These are phyloP conservation scores for Amniataba percoides DNA, from an alignment of 2,797 vertebrate species.

Conservation along the genomic window DNA sequence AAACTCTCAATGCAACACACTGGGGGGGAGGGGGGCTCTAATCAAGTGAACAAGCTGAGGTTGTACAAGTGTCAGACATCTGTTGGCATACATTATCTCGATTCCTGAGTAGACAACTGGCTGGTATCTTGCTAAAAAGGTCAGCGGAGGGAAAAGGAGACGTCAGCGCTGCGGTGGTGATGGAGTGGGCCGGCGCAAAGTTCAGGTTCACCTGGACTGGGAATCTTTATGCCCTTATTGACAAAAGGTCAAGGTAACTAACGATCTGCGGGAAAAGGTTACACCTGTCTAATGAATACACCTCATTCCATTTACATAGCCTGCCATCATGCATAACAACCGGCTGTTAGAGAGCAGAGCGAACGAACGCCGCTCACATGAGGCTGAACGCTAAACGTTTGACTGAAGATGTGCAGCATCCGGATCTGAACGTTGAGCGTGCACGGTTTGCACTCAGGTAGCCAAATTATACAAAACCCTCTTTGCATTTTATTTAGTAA, in stretches of 20 bases:
- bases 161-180: conserved; percentile 54
- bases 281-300: conserved; percentile 62
- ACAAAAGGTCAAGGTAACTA: conserved; percentile 82
- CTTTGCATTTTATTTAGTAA: conserved; percentile 41
- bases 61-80: conserved; percentile 54
- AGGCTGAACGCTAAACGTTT: not conserved
- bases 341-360: not conserved
- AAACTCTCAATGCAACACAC: conserved; percentile 29
- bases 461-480: conserved; percentile 3
- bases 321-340: conserved; percentile 58
- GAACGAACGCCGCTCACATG: not conserved
- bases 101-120: conserved; percentile 57
- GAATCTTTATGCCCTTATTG: conserved; percentile 69
- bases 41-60: conserved; percentile 60
- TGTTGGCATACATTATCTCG: conserved; percentile 75
- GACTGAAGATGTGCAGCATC: not conserved
- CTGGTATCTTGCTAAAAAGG: conserved; percentile 76
- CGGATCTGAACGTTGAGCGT: not conserved
- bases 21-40: conserved; percentile 36
- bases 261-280: conserved; percentile 78
- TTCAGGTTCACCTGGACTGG: conserved; percentile 67
- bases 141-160: conserved; percentile 64
- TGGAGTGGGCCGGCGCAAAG: conserved; percentile 70
- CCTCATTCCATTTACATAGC: conserved; percentile 66
- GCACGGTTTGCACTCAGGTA: not conserved